Evolutionary conservation across 2,888 invertebrate species (phyloP).

Genomic region (Dasysyrphus albostriatus): DNA sequence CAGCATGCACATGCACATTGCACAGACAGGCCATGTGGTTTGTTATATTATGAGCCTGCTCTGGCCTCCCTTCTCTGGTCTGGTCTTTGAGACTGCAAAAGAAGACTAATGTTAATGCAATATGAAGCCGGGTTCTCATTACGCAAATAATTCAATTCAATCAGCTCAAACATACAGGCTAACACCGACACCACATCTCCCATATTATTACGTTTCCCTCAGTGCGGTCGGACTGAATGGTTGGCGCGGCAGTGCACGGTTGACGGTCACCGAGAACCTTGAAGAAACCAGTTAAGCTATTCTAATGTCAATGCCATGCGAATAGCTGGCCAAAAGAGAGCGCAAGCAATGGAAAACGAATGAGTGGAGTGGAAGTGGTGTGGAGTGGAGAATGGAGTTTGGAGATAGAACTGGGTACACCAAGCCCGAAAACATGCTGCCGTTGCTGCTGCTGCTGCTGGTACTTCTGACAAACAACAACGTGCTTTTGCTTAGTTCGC

Average conservation of each 20-base stretch:
- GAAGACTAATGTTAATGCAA: conserved; percentile 58
- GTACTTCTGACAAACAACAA: conserved; percentile 59
- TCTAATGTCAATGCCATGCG: conserved; percentile 84
- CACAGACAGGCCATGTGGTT: conserved; percentile 30
- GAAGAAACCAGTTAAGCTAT: conserved; percentile 83
- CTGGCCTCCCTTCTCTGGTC: background rate
- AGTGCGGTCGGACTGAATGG: background rate
- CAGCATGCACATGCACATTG: conserved; percentile 12
- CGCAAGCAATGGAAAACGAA: conserved; percentile 37
- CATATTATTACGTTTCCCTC: conserved; percentile 60
- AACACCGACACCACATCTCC: conserved; percentile 35
- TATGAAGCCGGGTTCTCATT: conserved; percentile 64
- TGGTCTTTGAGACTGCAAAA: background rate
- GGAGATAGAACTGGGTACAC: conserved; percentile 23
- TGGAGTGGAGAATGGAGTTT: background rate
- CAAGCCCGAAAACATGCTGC: background rate
- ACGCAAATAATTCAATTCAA: conserved; percentile 72
- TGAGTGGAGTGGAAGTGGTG: background rate
- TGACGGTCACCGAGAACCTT: conserved; percentile 80
- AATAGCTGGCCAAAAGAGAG: conserved; percentile 70
- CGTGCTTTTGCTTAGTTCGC: conserved; percentile 60
- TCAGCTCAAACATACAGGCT: conserved; percentile 38
- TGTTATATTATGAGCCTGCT: conserved; percentile 8
- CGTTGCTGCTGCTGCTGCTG: background rate
- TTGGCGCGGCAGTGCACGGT: conserved; percentile 71